Base-by-base conservation (phyloP, 1,140 invertebrate genomes). In the Mizuhopecten yessoensis region DNA sequence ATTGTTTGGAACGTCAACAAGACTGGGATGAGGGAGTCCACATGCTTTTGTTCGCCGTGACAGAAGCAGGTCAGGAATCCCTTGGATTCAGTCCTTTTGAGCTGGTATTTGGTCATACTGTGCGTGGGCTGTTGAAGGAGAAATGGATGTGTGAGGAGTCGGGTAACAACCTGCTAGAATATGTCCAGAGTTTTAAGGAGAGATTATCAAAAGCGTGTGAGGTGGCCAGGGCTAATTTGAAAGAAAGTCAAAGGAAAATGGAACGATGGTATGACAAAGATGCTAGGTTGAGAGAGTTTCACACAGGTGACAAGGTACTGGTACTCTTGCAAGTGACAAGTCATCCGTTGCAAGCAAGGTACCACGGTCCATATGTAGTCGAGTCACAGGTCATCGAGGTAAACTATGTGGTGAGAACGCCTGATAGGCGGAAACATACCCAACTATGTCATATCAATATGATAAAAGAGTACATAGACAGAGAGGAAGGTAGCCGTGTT, bases 1-100 rank as follows among this genome's bases (percentile, higher is more conserved):
- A 91, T 88, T 91, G 92, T 88, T 88, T 93, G 89, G 89, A 91
- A 0, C 88, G 86, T 86, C 29, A 88, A 20, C 92, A 88, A 34
- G 93, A 93, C 17, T 93, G 88, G 90, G 90, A 93, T 49, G 88
- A 93, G 39, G 91, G 88, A 10, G 86, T 92, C 86, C 90, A 86
- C 36, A 49, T 93, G 92, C 13, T 93, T 5, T 29, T 94, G 34
- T 94, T 94, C 90, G 91, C 90, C 29, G 91, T 29, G 17, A 88
- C 90, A 42, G 92, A 93, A 13, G n/a, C 45, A 86, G 88, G 89
- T 1, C 42, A 45, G 17, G 42, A 45, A 20, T 45, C 17, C 17
- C 17, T 45, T 10, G 42, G 9, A 13, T 45, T 45, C 17, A 45
- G 42, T 20, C 42, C 42, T 1, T 45, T 45, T 45, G 42, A 45